A percentile compares a stretch with the other conserved stretches of the same genome.
These are phyloP conservation scores for Lamellibrachia satsuma DNA, from an alignment of 2,888 invertebrate species.

Conservation along the genomic window DNA sequence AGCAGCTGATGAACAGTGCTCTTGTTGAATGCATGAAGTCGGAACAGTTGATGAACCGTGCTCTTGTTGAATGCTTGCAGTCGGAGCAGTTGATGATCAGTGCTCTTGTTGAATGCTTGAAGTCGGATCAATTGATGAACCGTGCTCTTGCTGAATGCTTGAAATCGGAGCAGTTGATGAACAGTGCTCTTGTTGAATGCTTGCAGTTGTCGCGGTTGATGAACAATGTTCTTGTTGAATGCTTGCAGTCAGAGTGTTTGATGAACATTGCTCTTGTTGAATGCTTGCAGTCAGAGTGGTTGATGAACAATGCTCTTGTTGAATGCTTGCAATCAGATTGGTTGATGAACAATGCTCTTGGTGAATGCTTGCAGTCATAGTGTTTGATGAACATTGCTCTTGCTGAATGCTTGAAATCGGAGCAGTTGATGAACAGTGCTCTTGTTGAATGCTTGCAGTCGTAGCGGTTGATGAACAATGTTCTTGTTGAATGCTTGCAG, in stretches of 20 bases:
- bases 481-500: slow-evolving; percentile 34
- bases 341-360: neutral
- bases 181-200: slow-evolving; percentile 33
- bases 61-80: neutral
- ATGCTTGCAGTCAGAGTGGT: slow-evolving; percentile 23
- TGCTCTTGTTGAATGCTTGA: neutral
- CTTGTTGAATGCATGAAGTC: neutral
- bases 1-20: neutral
- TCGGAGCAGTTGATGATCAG: neutral
- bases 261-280: slow-evolving; percentile 30
- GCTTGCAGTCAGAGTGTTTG: neutral
- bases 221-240: slow-evolving; percentile 33
- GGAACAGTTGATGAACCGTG: neutral
- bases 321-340: slow-evolving; percentile 33
- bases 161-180: neutral
- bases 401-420: slow-evolving; percentile 32
- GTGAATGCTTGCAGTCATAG: slow-evolving; percentile 33
- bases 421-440: neutral
- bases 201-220: neutral
- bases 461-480: neutral
- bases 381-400: neutral
- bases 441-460: slow-evolving; percentile 33
- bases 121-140: neutral
- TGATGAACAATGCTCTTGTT: neutral
- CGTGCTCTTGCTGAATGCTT: neutral